Conservation (phyloP, 2,113 vertebrate species). For the Hydrochoerus hydrochaeris region DNA sequence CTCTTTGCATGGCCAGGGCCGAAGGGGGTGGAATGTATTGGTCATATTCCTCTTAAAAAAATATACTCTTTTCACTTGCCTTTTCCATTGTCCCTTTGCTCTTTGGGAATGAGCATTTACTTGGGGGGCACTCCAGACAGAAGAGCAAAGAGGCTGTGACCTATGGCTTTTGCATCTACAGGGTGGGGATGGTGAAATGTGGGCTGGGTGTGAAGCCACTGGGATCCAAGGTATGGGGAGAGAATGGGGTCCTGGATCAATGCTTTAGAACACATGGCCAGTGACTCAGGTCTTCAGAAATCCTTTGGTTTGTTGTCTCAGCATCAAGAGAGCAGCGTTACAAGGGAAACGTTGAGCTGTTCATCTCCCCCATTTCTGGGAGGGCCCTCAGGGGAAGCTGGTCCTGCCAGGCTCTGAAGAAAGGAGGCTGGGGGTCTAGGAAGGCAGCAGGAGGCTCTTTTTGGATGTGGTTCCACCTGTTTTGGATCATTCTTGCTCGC, state of each 20-base stretch:
- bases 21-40: not conserved
- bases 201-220: not conserved
- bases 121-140: conserved; percentile 17
- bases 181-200: not conserved
- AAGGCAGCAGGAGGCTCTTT: not conserved
- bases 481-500: not conserved
- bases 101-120: not conserved
- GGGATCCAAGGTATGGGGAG: not conserved
- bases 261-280: not conserved
- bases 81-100: conserved; percentile 64
- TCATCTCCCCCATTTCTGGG: not conserved
- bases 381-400: not conserved
- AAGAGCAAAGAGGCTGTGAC: conserved; percentile 76
- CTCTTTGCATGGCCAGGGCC: not conserved
- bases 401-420: not conserved
- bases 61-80: conserved; percentile 84
- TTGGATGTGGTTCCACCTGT: not conserved
- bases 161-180: conserved; percentile 86
- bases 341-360: fast-evolving
- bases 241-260: not conserved
- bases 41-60: conserved; percentile 82
- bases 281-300: not conserved
- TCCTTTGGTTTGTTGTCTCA: conserved; percentile 81
- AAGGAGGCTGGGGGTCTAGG: not conserved
- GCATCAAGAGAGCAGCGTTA: not conserved